Percentiles rank a stretch among this genome's conserved stretches.
phyloP scores from a whole-genome alignment of 2,888 invertebrate genomes.

The Cosmia pyralina region DNA sequence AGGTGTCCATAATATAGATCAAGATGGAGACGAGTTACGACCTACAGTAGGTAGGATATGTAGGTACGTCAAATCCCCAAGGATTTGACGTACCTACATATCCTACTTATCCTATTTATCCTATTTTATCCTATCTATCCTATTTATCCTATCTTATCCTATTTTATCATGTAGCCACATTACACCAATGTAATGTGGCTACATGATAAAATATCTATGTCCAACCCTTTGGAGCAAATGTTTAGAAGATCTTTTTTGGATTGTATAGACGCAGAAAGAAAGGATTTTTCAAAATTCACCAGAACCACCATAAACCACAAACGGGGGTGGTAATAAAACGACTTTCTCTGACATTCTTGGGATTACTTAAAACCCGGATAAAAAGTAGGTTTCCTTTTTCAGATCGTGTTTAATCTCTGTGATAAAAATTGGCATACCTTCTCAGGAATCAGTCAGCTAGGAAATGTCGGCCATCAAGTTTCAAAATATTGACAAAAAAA shows the following conservation, averaged over 20 bases:
- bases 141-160: too few relatives aligned
- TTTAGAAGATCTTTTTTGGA: not conserved
- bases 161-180: too few relatives aligned
- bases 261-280: not conserved
- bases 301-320: too few relatives aligned
- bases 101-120: too few relatives aligned
- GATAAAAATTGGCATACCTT: not conserved
- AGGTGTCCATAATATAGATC: too few relatives aligned
- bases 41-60: too few relatives aligned
- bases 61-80: not conserved
- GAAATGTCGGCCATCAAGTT: too few relatives aligned
- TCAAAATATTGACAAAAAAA: too few relatives aligned
- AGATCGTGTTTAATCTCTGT: not conserved
- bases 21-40: not conserved
- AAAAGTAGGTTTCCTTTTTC: not conserved
- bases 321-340: not conserved
- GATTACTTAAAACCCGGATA: not conserved
- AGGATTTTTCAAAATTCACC: not conserved
- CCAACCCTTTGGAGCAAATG: not conserved
- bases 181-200: not conserved
- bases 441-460: not conserved
- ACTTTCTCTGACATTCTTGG: not conserved
- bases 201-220: not conserved
- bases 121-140: too few relatives aligned
- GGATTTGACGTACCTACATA: too few relatives aligned